Evolutionary conservation across 2,888 invertebrate species (phyloP).

Genomic region (Drosophila dives): DNA sequence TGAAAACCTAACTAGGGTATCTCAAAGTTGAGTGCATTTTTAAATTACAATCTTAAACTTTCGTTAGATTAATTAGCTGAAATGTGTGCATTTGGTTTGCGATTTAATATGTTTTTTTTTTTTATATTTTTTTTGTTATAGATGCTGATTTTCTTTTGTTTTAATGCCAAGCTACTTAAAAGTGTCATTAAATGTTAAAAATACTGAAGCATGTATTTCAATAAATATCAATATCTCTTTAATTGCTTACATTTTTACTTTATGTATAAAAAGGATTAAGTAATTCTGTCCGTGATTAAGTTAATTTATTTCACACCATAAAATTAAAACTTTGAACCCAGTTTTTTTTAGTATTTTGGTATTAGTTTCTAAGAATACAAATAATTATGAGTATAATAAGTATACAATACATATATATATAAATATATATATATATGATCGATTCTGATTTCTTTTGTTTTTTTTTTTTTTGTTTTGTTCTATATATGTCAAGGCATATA

Average conservation of each 20-base stretch:
- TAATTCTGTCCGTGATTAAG: constrained; percentile 78
- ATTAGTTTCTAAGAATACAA: constrained; percentile 76
- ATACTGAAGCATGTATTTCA: constrained; percentile 77
- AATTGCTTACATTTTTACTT: constrained; percentile 56
- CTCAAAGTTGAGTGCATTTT: constrained; percentile 8
- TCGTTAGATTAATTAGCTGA: constrained; percentile 26
- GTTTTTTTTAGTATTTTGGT: constrained; percentile 71
- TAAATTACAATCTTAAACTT: constrained; percentile 6
- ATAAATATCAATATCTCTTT: constrained; percentile 72
- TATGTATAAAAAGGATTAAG: constrained; percentile 72
- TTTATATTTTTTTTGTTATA: neutral
- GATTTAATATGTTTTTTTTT: constrained; percentile 32
- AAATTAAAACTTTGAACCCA: constrained; percentile 67
- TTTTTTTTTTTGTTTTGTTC: neutral
- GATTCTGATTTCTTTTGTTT: constrained; percentile 4
- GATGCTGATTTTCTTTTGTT: constrained; percentile 25
- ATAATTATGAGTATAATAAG: constrained; percentile 63
- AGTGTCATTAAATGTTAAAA: constrained; percentile 75
- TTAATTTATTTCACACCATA: constrained; percentile 61
- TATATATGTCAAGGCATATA: constrained; percentile 19
- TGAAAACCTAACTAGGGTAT: constrained; percentile 20
- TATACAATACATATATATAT: constrained; percentile 55
- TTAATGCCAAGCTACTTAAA: constrained; percentile 56
- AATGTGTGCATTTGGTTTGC: constrained; percentile 53
- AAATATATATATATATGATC: constrained; percentile 25